Evolutionary conservation across 2,888 invertebrate species (phyloP).

Genomic region (Melanotus villosus): DNA sequence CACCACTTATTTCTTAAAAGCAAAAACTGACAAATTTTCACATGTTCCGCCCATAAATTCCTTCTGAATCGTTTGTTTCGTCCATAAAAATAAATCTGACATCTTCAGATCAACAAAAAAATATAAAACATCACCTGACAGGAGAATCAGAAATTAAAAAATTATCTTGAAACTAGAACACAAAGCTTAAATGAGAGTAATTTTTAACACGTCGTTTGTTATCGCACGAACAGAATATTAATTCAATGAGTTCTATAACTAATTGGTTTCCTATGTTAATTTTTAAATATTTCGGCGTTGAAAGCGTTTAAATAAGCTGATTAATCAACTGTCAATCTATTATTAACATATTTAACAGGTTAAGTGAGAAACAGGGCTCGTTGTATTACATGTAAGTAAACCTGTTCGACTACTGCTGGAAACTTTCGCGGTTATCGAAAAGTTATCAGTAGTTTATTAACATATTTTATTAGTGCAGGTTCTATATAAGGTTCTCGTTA

Average conservation of each 20-base stretch:
- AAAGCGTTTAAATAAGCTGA: slow-evolving; percentile 26
- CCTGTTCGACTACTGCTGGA: slow-evolving; percentile 10
- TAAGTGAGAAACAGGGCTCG: not conserved
- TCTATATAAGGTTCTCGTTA: slow-evolving; percentile 14
- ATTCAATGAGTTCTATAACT: slow-evolving; percentile 13
- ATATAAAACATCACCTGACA: no score
- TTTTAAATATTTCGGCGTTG: slow-evolving; percentile 13
- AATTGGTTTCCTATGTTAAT: slow-evolving; percentile 25
- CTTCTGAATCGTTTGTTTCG: no score
- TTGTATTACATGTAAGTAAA: slow-evolving; percentile 7
- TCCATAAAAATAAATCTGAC: no score
- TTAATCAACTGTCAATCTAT: slow-evolving; percentile 33
- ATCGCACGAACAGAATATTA: slow-evolving; percentile 5
- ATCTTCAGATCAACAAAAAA: no score
- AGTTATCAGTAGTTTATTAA: slow-evolving; percentile 20
- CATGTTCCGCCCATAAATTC: no score
- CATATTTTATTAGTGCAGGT: slow-evolving; percentile 12
- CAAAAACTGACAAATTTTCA: no score
- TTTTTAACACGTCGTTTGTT: slow-evolving; percentile 7
- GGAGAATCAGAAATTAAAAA: no score
- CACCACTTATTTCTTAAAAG: no score
- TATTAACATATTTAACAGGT: slow-evolving; percentile 26
- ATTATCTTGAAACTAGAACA: not conserved
- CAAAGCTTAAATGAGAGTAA: slow-evolving; percentile 1
- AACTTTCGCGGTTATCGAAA: slow-evolving; percentile 17